Evolutionary conservation across 1,140 invertebrate species (phyloP).

Genomic region (Drosophila neocordata): DNA sequence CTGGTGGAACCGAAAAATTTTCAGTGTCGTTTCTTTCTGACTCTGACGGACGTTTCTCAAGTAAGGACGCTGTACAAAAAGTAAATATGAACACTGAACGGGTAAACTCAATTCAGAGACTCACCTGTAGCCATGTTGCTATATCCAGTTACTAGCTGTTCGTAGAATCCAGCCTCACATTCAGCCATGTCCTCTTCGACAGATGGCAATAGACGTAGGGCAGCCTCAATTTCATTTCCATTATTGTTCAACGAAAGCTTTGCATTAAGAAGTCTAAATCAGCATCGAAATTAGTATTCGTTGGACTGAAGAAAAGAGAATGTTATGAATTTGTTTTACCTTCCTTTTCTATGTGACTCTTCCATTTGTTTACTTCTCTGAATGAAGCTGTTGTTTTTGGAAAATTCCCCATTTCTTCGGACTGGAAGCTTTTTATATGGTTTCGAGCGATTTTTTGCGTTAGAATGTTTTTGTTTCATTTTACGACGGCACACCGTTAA

Average conservation of each 20-base stretch:
- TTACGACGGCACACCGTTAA: background rate
- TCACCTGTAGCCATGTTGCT: conserved; percentile 35
- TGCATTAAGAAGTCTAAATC: conserved; percentile 11
- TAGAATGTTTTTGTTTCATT: conserved; percentile 43
- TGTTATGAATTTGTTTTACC: background rate
- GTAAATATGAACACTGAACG: background rate
- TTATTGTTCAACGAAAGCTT: background rate
- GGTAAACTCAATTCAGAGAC: background rate
- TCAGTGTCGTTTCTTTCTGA: background rate
- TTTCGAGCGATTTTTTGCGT: conserved; percentile 8
- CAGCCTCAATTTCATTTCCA: conserved; percentile 29
- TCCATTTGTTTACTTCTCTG: conserved; percentile 71
- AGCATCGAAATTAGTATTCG: background rate
- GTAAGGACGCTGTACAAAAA: background rate
- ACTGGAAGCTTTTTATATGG: conserved; percentile 31
- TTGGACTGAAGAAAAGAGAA: background rate
- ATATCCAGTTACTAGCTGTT: conserved; percentile 55
- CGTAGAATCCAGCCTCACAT: conserved; percentile 42
- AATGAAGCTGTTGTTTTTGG: conserved; percentile 61
- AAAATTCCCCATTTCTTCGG: conserved; percentile 44
- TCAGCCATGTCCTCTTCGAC: conserved; percentile 31
- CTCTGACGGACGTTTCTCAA: background rate
- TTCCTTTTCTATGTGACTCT: conserved; percentile 43
- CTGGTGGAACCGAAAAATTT: background rate
- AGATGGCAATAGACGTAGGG: conserved; percentile 27